These are phyloP conservation scores for Euwallacea similis DNA, from an alignment of 1,140 invertebrate genomes.

Conservation along the genomic window DNA sequence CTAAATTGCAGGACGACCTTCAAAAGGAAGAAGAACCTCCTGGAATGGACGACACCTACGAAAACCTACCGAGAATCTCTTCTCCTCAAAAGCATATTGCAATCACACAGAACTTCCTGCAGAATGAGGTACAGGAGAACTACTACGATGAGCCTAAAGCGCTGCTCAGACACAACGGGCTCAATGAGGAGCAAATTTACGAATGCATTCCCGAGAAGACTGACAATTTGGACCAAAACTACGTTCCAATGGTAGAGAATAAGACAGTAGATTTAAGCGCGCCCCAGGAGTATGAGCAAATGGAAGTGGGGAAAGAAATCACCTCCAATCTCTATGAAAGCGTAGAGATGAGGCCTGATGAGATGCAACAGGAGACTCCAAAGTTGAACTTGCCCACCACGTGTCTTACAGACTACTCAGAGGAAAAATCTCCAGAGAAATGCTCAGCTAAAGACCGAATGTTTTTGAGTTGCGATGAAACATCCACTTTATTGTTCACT, in stretches of 20 bases:
- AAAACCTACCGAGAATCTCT: slow-evolving; percentile 31
- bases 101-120: slow-evolving; percentile 32
- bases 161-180: slow-evolving; percentile 34
- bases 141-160: slow-evolving; percentile 39
- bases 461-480: slow-evolving; percentile 49
- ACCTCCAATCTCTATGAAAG: slow-evolving; percentile 29
- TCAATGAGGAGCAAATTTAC: slow-evolving; percentile 39
- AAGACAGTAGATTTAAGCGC: slow-evolving; percentile 33
- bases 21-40: slow-evolving; percentile 35
- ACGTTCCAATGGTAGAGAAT: slow-evolving; percentile 29
- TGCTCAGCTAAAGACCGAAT: slow-evolving; percentile 51
- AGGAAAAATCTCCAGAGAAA: slow-evolving; percentile 36
- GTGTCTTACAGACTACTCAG: slow-evolving; percentile 39
- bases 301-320: slow-evolving; percentile 9
- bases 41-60: slow-evolving; percentile 41
- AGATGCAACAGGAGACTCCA: slow-evolving; percentile 13
- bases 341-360: slow-evolving; percentile 16
- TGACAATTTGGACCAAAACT: slow-evolving; percentile 40
- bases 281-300: slow-evolving; percentile 27
- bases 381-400: slow-evolving; percentile 38
- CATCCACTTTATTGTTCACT: slow-evolving; percentile 50
- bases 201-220: slow-evolving; percentile 42
- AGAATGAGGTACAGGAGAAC: slow-evolving; percentile 39
- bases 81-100: slow-evolving; percentile 28
- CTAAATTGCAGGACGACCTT: slow-evolving; percentile 44